Base-by-base conservation (phyloP, 2,113 vertebrate species). In the Bubo blakistoni region DNA sequence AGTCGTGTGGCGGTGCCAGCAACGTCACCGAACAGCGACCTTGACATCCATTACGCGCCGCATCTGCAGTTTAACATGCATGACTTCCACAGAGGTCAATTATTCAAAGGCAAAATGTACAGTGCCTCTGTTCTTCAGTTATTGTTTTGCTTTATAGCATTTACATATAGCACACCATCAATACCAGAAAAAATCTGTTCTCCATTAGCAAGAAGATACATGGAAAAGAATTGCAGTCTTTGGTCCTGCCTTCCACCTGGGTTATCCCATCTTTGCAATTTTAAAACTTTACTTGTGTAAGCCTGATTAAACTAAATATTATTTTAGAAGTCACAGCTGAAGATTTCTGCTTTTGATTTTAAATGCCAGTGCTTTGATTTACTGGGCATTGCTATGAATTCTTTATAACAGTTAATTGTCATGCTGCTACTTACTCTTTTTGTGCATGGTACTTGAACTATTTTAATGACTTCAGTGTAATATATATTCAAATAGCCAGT, bases 31-130 rank as follows among this genome's bases (percentile, higher is more conserved):
- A 86, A 47, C 66, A 74, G 57, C 1, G 57, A 95, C 94, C 87
- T 57, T 87, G 92, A 66, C 74, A 57, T 18, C 85, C 70, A 61
- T 81, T 79, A 86, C 0, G 2, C 1, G 2, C 66, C 21, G 2
- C 73, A 67, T 83, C 90, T 92, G 91, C 87, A 82, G 57, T 61
- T 90, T 76, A 80, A 76, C 88, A 82, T 32, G 93, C 92, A 86
- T 26, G 67, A 61, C 87, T 91, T 90, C 87, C 89, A 86, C 91
- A 76, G 73, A 72, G 67, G 80, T 93, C 95, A 96, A 3, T 78
- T 81, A 95, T 11, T 85, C 91, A 95, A 94, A 88, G 36, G 74
- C 58, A 95, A 93, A 94, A 81, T 0, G 1, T 9, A 46, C 74
- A 88, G 46, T 57, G 81, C 25, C 58, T 63, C 96, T 78, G 52